phyloP scores from a whole-genome alignment of 1,140 invertebrate species.

The Hesperophylax magnus region DNA sequence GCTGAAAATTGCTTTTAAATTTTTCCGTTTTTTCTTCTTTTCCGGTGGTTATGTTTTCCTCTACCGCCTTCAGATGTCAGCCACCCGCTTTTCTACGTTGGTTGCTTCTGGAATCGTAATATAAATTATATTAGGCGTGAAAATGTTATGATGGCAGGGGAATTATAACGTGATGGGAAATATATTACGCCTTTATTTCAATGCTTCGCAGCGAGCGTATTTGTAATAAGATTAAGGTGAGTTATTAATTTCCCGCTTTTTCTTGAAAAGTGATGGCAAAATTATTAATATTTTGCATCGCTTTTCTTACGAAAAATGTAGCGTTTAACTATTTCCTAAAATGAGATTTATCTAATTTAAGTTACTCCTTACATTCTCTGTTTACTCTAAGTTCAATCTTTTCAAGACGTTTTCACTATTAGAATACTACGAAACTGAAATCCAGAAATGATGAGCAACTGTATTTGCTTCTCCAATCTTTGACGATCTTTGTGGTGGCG shows the following conservation, averaged over 20 bases:
- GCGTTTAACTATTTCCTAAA: not conserved
- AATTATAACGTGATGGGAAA: constrained; percentile 46
- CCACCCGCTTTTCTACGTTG: constrained; percentile 32
- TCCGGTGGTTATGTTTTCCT: constrained; percentile 38
- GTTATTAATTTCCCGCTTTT: constrained; percentile 30
- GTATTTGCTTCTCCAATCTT: too few species aligned
- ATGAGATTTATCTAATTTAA: not conserved
- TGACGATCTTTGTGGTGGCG: too few species aligned
- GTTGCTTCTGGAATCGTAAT: constrained; percentile 41
- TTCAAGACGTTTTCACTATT: too few species aligned
- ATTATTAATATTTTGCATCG: not conserved
- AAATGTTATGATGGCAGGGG: constrained; percentile 30
- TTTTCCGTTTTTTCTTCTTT: constrained; percentile 46
- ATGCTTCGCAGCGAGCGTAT: constrained; percentile 35
- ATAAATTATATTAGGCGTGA: constrained; percentile 49
- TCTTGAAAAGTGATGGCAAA: constrained; percentile 12
- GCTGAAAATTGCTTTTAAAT: constrained; percentile 57
- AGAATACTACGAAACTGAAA: too few species aligned
- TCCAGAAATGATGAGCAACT: too few species aligned
- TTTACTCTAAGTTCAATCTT: too few species aligned
- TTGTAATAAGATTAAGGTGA: constrained; percentile 31
- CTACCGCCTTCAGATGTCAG: constrained; percentile 44
- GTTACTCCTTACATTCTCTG: too few species aligned
- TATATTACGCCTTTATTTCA: constrained; percentile 46
- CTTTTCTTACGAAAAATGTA: not conserved